A percentile compares a stretch with the other conserved stretches of the same genome.
Conservation (phyloP, 1,140 invertebrate genomes). For the Saccostrea glomerata region DNA sequence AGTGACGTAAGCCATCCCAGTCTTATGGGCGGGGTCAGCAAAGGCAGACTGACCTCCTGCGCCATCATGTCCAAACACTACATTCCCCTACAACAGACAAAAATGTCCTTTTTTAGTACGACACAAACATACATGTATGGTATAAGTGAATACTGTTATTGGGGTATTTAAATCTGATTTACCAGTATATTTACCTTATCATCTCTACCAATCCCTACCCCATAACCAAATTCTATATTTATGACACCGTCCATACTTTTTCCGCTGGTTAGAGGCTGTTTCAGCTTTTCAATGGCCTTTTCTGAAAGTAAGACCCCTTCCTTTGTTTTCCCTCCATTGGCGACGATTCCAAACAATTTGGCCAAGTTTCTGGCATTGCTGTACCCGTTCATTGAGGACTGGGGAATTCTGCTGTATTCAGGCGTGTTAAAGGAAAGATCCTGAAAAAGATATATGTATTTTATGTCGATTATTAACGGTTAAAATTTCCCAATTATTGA, state of each 20-base stretch:
- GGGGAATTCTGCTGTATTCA: slow-evolving; percentile 50
- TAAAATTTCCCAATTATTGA: too few species aligned
- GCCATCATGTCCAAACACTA: background rate
- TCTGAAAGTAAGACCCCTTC: slow-evolving; percentile 48
- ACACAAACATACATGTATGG: too few species aligned
- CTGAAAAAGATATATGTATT: background rate
- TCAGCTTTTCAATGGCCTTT: slow-evolving; percentile 48
- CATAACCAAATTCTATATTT: background rate
- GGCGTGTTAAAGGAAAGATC: slow-evolving; percentile 52
- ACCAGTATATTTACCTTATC: background rate
- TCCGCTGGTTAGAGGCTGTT: background rate
- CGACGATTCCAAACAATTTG: slow-evolving; percentile 65
- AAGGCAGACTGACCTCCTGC: background rate
- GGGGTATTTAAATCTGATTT: too few species aligned
- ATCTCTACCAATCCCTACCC: background rate
- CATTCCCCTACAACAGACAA: background rate
- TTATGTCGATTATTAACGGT: too few species aligned
- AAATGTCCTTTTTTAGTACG: too few species aligned
- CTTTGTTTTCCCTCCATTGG: slow-evolving; percentile 59
- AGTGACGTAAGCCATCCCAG: slow-evolving; percentile 2
- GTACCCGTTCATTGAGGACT: slow-evolving; percentile 66
- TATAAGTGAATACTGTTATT: too few species aligned
- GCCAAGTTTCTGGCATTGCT: slow-evolving; percentile 74
- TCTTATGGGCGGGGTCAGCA: background rate
- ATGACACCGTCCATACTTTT: slow-evolving; percentile 40